Evolutionary conservation across 2,113 vertebrate genomes (phyloP).

Genomic region (Paracanthobrama guichenoti): DNA sequence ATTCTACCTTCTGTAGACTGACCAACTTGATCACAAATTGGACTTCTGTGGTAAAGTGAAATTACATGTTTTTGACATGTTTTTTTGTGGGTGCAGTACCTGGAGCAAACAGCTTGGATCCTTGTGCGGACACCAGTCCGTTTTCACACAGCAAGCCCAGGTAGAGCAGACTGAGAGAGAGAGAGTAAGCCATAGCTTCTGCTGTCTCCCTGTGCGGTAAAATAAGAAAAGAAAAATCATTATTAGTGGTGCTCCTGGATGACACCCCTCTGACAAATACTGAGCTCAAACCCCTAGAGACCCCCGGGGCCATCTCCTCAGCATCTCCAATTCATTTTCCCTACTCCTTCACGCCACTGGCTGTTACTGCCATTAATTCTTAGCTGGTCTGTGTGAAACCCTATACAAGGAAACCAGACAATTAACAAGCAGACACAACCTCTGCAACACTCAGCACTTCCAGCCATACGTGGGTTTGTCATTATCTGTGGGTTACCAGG

Average conservation of each 20-base stretch:
- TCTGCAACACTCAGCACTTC: background rate
- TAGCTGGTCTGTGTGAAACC: slow-evolving; percentile 11
- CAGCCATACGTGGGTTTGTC: background rate
- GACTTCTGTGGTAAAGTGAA: background rate
- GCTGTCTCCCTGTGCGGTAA: background rate
- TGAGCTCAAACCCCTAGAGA: background rate
- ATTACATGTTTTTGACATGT: slow-evolving; percentile 9
- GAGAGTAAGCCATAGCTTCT: slow-evolving; percentile 42
- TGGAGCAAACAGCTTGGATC: background rate
- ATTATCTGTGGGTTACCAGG: slow-evolving; percentile 1
- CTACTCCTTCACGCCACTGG: background rate
- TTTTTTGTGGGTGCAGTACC: slow-evolving; percentile 38
- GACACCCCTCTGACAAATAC: slow-evolving; percentile 1
- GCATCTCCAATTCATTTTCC: slow-evolving; percentile 3
- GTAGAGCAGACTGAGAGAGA: slow-evolving; percentile 38
- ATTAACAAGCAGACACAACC: slow-evolving; percentile 32
- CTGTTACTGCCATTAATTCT: background rate
- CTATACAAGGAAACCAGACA: slow-evolving; percentile 11
- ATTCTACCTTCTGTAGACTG: background rate
- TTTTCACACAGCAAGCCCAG: slow-evolving; percentile 34
- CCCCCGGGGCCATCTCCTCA: background rate
- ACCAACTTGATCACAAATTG: background rate
- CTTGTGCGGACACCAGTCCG: background rate
- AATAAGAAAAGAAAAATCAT: slow-evolving; percentile 21
- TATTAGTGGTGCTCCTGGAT: slow-evolving; percentile 7